Conservation (phyloP, 2,797 vertebrate genomes). For the Apodemus agrarius region DNA sequence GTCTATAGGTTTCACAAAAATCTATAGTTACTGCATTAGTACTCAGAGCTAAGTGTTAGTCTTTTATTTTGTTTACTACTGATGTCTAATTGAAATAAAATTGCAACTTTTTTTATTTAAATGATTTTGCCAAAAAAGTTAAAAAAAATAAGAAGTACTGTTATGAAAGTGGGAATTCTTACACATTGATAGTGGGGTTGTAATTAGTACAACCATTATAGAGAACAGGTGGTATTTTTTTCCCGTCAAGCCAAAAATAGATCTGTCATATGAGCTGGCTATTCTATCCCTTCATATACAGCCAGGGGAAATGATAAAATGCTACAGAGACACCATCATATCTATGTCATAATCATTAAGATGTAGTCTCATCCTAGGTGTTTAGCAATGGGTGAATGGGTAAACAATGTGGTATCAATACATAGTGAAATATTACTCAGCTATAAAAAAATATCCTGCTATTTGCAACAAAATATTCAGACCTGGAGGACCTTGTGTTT, state of each 20-base stretch:
- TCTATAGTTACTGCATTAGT: background rate
- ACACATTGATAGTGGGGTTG: background rate
- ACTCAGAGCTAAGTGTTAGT: background rate
- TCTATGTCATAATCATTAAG: background rate
- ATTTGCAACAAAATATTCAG: background rate
- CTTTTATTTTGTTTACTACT: background rate
- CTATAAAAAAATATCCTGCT: background rate
- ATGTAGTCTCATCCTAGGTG: background rate
- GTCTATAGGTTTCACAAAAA: background rate
- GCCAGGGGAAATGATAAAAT: background rate
- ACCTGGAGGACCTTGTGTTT: background rate
- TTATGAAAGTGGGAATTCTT: background rate
- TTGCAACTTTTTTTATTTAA: background rate
- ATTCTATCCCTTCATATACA: background rate
- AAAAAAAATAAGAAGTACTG: background rate
- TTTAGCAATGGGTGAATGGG: background rate
- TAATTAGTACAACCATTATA: background rate
- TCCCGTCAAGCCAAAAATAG: background rate
- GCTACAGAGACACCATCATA: background rate
- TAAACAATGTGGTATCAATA: background rate
- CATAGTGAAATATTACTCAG: background rate
- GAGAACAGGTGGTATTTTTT: background rate
- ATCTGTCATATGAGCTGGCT: background rate
- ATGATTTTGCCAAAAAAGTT: background rate
- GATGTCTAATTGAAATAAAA: background rate